A percentile compares a stretch with the other conserved stretches of the same genome.
phyloP scores from a whole-genome alignment of 2,113 vertebrate genomes.

The Salvator merianae region DNA sequence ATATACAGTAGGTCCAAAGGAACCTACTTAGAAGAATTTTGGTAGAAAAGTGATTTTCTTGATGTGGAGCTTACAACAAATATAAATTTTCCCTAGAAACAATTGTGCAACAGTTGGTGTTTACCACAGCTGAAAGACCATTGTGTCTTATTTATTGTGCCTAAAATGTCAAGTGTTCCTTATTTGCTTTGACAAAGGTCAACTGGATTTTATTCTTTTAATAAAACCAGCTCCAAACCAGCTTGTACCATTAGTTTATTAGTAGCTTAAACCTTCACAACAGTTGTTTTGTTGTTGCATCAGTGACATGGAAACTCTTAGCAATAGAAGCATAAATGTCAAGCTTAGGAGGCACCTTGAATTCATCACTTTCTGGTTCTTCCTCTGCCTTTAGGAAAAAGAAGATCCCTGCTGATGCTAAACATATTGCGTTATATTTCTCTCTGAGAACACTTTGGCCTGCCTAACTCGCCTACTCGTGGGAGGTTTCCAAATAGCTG shows the following conservation, averaged over 20 bases:
- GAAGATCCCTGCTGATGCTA: conserved; percentile 9
- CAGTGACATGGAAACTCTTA: conserved; percentile 50
- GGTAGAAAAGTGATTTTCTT: conserved; percentile 31
- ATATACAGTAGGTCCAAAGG: conserved; percentile 39
- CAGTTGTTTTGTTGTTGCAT: conserved; percentile 55
- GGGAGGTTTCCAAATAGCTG: background rate
- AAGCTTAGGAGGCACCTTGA: conserved; percentile 8
- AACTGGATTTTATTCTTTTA: conserved; percentile 39
- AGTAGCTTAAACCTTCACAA: conserved; percentile 59
- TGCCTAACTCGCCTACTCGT: background rate
- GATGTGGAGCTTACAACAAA: conserved; percentile 37
- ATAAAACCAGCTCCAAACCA: conserved; percentile 31
- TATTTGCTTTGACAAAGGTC: conserved; percentile 72
- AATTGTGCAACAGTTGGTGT: conserved; percentile 64
- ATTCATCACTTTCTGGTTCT: conserved; percentile 2
- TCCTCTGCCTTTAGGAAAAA: background rate
- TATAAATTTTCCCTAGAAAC: conserved; percentile 63
- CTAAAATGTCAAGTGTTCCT: conserved; percentile 71
- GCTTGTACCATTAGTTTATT: conserved; percentile 49
- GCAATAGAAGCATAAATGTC: conserved; percentile 24
- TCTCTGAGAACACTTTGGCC: background rate
- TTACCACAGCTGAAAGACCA: conserved; percentile 56
- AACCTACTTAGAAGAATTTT: conserved; percentile 46
- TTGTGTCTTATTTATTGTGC: conserved; percentile 69
- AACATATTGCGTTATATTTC: background rate